Evolutionary conservation across 2,113 vertebrate genomes (phyloP), one percentile per base, ranked within the genome.

Genomic region (Petaurus breviceps): DNA sequence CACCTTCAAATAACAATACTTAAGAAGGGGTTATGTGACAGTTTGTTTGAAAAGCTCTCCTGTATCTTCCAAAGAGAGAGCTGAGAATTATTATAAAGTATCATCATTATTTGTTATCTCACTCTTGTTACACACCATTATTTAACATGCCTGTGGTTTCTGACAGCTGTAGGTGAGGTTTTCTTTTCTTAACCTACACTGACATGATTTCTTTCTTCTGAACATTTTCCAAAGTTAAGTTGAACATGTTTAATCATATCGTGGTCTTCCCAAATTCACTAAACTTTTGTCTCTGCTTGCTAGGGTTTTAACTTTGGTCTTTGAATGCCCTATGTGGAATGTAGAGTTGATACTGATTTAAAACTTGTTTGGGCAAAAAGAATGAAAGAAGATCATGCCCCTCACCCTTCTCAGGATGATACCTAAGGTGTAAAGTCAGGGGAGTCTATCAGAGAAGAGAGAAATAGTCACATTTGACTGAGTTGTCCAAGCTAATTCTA

Each of bases 101-200:
- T 22, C 68, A 25, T 52, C 24, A 12, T 46, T 12, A 16, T 26
- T 91, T 25, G 8, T 61, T 53, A 25, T 50, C 43, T 91, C 61
- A 37, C 19, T 31, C 7, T 46, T 37, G 31, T 46, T 93, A 43
- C 37, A 19, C 0, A 19, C 57, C 51, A 77, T 19, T 50, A 26
- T 61, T 90, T 11, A 91, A 16, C 57, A 25, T 16, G 43, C 50
- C 37, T 94, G 90, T 23, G 52, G 61, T 61, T 92, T 92, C 93
- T 93, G 49, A 50, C 3, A 91, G 91, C 89, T 90, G 90, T 68
- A 37, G 49, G 28, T 49, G 91, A 92, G 47, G 2, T 3, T 57
- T 95, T 89, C 52, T 92, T 51, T 94, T 94, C 25, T 91, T 89
- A 94, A 50, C n/a, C 8, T 46, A 89, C 37, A 53, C 49, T 43